Percentiles rank a stretch among this genome's conserved stretches.
Evolutionary conservation across 2,113 vertebrate genomes (phyloP).

Genomic region (Chaetodon auriga): DNA sequence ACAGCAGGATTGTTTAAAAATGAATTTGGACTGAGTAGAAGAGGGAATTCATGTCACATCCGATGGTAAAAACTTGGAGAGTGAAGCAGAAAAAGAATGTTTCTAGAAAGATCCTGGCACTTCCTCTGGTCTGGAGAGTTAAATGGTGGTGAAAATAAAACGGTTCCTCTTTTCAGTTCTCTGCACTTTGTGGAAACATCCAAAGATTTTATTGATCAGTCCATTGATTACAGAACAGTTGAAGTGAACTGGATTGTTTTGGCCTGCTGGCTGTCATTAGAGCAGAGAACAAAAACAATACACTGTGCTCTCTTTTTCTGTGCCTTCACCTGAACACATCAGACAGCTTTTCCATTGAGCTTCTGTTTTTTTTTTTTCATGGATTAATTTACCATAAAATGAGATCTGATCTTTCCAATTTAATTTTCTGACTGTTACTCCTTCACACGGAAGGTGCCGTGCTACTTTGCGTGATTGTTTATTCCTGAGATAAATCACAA

Average conservation of each 20-base stretch:
- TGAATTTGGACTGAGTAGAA: not conserved
- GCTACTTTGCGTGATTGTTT: conserved; percentile 43
- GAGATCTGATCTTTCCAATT: conserved; percentile 60
- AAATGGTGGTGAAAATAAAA: not conserved
- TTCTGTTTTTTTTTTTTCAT: conserved; percentile 26
- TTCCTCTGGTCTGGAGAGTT: not conserved
- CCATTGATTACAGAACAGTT: conserved; percentile 17
- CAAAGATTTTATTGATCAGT: conserved; percentile 10
- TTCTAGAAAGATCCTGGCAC: too few relatives aligned
- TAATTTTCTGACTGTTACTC: conserved; percentile 43
- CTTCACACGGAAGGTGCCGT: conserved; percentile 36
- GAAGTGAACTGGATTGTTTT: not conserved
- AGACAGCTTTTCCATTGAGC: conserved; percentile 12
- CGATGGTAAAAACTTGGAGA: not conserved
- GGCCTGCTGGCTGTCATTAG: conserved; percentile 10
- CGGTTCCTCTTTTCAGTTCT: not conserved
- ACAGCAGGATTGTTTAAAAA: not conserved
- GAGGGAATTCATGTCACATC: not conserved
- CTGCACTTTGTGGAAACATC: not conserved
- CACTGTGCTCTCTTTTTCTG: not conserved
- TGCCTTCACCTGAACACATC: conserved; percentile 27
- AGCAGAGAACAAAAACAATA: conserved; percentile 7
- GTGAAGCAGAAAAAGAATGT: not conserved
- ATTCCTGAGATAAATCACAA: conserved; percentile 43
- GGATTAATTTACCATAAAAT: conserved; percentile 63